Conservation (phyloP, 2,888 invertebrate species). For the Temnothorax unifasciatus region DNA sequence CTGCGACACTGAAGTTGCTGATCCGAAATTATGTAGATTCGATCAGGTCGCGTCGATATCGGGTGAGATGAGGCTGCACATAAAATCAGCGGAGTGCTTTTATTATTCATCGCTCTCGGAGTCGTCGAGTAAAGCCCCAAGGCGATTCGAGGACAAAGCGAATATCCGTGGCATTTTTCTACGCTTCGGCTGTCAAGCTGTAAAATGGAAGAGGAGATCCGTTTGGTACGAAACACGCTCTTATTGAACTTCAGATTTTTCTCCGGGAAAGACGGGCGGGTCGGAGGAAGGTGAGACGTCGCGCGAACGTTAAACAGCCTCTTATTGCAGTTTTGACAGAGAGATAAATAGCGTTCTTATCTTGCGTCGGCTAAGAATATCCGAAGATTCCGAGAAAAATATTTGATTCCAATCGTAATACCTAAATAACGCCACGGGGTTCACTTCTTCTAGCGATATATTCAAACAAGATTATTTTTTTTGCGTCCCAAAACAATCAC, state of each 20-base stretch:
- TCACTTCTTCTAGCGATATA: background rate
- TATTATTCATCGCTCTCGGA: conserved; percentile 75
- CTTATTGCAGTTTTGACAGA: conserved; percentile 39
- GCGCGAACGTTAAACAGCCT: conserved; percentile 28
- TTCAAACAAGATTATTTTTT: background rate
- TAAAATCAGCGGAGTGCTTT: conserved; percentile 73
- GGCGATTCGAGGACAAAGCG: conserved; percentile 73
- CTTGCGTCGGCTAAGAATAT: background rate
- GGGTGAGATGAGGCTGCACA: conserved; percentile 54
- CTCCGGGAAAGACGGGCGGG: background rate
- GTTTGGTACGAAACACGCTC: conserved; percentile 60
- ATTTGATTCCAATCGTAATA: background rate
- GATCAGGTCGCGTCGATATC: conserved; percentile 61
- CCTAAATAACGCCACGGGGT: background rate
- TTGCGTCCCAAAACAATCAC: background rate
- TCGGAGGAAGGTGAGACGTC: background rate
- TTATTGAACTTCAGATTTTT: conserved; percentile 57
- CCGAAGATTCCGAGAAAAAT: background rate
- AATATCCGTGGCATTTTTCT: conserved; percentile 73
- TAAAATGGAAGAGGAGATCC: conserved; percentile 53
- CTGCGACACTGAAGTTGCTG: conserved; percentile 61
- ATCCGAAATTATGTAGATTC: conserved; percentile 76
- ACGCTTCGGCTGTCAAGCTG: conserved; percentile 64
- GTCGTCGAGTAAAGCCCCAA: conserved; percentile 55
- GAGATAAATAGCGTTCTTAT: conserved; percentile 26